phyloP scores from a whole-genome alignment of 2,888 invertebrate species.

The Terebella lapidaria region DNA sequence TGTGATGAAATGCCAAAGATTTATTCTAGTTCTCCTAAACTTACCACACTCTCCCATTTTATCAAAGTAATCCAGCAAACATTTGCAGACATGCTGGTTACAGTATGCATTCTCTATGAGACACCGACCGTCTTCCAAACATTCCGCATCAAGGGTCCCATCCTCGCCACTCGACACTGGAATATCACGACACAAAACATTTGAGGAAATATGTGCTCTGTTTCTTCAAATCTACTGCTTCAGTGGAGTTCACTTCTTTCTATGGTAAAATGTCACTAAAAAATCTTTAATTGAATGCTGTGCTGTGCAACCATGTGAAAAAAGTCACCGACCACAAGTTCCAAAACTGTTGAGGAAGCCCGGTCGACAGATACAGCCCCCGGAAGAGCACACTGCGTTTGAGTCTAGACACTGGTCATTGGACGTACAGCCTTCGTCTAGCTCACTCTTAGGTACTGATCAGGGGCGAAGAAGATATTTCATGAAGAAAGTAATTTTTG shows the following conservation, averaged over 20 bases:
- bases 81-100: slow-evolving; percentile 21
- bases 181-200: neutral
- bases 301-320: too few species aligned
- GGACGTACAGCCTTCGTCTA: slow-evolving; percentile 11
- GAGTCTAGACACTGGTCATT: slow-evolving; percentile 16
- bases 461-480: too few species aligned
- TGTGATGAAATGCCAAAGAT: too few species aligned
- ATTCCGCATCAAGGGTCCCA: slow-evolving; percentile 19
- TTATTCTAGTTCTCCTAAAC: too few species aligned
- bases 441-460: slow-evolving; percentile 17
- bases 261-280: neutral
- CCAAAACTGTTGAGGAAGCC: slow-evolving; percentile 3
- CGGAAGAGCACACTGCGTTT: slow-evolving; percentile 14
- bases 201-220: too few species aligned
- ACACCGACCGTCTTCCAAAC: slow-evolving; percentile 14
- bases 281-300: too few species aligned
- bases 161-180: slow-evolving; percentile 15
- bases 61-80: slow-evolving; percentile 16
- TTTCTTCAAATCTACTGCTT: too few species aligned
- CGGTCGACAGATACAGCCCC: slow-evolving; percentile 13
- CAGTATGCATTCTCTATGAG: slow-evolving; percentile 14
- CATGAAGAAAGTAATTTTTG: too few species aligned
- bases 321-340: slow-evolving; percentile 15
- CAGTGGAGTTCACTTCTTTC: neutral
- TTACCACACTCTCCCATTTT: slow-evolving; percentile 16